Evolutionary conservation across 2,888 invertebrate species (phyloP).

Genomic region (Acanthosepion pharaonis): DNA sequence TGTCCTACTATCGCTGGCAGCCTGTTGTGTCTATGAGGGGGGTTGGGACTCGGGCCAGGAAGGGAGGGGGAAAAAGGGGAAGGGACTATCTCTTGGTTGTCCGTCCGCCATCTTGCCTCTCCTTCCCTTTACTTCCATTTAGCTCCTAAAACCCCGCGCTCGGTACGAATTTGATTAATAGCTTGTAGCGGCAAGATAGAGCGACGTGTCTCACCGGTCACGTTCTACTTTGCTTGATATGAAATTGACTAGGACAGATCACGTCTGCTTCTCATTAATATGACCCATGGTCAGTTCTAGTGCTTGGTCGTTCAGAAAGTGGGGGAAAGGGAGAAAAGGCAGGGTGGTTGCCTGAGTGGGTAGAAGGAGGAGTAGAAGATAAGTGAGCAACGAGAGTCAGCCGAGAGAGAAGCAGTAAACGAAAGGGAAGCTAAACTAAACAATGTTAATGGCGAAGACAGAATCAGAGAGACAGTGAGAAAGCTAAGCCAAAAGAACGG

Average conservation of each 20-base stretch:
- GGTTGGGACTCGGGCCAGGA: neutral
- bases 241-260: constrained; percentile 9
- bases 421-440: too few relatives aligned
- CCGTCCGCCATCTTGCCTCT: neutral
- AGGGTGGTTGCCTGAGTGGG: neutral
- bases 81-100: neutral
- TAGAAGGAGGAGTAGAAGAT: neutral
- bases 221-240: constrained; percentile 12
- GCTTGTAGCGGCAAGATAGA: neutral
- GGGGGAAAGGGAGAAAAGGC: neutral
- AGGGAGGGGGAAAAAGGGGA: neutral
- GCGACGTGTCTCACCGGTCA: neutral
- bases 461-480: too few relatives aligned
- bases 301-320: neutral
- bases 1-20: neutral
- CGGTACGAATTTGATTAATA: neutral
- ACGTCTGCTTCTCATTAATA: constrained; percentile 33
- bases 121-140: neutral
- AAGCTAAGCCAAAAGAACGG: too few relatives aligned
- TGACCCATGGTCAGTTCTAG: constrained; percentile 6
- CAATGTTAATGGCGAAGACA: too few relatives aligned
- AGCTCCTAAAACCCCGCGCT: neutral
- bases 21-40: neutral
- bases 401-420: too few relatives aligned
- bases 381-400: too few relatives aligned